Evolutionary conservation across 53 echinoderm and acorn worm genomes (phyloP).

Genomic region (Actinopyga echinites): DNA sequence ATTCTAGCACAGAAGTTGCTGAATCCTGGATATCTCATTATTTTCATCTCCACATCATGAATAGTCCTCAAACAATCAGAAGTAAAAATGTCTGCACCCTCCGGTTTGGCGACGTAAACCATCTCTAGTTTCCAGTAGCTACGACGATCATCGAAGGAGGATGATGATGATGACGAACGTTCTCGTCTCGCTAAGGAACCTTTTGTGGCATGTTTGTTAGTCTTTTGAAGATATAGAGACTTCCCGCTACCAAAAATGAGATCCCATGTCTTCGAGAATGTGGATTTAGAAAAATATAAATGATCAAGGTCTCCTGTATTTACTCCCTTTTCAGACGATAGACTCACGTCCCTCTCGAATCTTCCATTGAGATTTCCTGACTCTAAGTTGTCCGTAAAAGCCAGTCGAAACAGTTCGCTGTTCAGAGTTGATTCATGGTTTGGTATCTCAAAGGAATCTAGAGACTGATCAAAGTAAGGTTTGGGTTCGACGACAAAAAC

Average conservation of each 20-base stretch:
- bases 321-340: not conserved
- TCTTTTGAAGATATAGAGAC: not conserved
- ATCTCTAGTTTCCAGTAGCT: slow-evolving; percentile 65
- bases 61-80: slow-evolving; percentile 75
- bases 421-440: slow-evolving; percentile 78
- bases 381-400: slow-evolving; percentile 45
- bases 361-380: not conserved
- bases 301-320: not conserved
- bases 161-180: no score
- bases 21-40: slow-evolving; percentile 75
- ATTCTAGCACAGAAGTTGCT: slow-evolving; percentile 68
- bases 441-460: slow-evolving; percentile 89
- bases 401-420: slow-evolving; percentile 62
- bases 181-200: not conserved
- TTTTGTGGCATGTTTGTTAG: not conserved
- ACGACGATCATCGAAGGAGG: not conserved
- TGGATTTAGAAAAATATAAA: not conserved
- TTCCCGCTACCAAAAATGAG: not conserved
- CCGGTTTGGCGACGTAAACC: slow-evolving; percentile 79
- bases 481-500: slow-evolving; percentile 66
- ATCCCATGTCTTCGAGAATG: not conserved
- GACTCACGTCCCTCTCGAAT: slow-evolving; percentile 15
- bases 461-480: slow-evolving; percentile 88
- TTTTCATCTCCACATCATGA: slow-evolving; percentile 76
- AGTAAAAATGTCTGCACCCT: slow-evolving; percentile 81